Conservation (phyloP, 2,797 vertebrate species). For the Bovichtus diacanthus region DNA sequence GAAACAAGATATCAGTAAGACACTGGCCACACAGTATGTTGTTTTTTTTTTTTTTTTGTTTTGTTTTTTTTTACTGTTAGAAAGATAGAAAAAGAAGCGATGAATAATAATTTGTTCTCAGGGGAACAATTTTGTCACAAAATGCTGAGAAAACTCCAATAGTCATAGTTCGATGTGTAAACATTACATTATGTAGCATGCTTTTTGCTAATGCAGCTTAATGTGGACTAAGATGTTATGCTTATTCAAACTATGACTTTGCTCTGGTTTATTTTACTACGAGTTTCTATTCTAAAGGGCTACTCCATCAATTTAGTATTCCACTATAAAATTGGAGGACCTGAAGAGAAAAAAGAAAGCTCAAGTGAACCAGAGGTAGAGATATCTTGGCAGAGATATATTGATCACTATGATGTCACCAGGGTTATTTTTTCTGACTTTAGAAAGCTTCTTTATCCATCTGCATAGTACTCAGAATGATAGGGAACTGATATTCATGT, state of each 20-base stretch:
- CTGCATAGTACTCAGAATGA: neutral
- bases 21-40: neutral
- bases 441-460: neutral
- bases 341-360: neutral
- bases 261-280: neutral
- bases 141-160: neutral
- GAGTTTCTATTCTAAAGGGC: neutral
- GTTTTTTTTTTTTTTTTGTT: neutral
- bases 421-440: neutral
- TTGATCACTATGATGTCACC: neutral
- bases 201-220: neutral
- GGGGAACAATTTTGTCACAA: neutral
- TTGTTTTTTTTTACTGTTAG: neutral
- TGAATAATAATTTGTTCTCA: neutral
- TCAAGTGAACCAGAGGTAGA: neutral
- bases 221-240: neutral
- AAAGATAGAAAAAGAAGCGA: neutral
- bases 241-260: neutral
- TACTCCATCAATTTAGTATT: constrained; percentile 8
- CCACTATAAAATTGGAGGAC: neutral
- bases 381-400: neutral
- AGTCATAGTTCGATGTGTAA: neutral
- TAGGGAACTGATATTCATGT: neutral
- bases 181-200: neutral
- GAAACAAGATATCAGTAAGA: constrained; percentile 24